Evolutionary conservation across 2,797 vertebrate genomes (phyloP).

Genomic region (Pseudomugil gertrudae): DNA sequence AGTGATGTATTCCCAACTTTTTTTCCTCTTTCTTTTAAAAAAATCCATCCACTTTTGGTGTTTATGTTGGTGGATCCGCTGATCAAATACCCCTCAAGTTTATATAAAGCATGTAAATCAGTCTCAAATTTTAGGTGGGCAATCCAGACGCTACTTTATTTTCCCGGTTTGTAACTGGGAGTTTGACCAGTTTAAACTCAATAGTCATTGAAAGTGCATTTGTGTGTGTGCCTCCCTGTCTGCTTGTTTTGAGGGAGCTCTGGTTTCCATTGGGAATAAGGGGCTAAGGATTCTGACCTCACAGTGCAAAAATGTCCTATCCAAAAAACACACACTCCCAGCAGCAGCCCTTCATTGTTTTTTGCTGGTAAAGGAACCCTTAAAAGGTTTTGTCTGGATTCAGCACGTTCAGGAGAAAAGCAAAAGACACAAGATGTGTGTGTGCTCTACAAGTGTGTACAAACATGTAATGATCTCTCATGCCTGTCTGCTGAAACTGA

Average conservation of each 20-base stretch:
- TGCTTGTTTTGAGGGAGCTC: constrained; percentile 48
- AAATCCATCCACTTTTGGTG: not conserved
- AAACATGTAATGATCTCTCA: constrained; percentile 3
- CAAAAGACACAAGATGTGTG: constrained; percentile 7
- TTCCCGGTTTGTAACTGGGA: constrained; percentile 16
- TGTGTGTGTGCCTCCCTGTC: constrained; percentile 27
- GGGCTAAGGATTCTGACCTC: constrained; percentile 72
- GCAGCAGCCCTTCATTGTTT: constrained; percentile 41
- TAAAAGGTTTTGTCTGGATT: constrained; percentile 16
- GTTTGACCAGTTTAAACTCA: constrained; percentile 32
- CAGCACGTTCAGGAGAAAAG: constrained; percentile 9
- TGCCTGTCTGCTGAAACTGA: constrained; percentile 31
- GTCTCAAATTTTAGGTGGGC: constrained; percentile 2
- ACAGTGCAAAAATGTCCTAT: constrained; percentile 71
- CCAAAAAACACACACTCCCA: constrained; percentile 65
- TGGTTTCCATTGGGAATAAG: constrained; percentile 63
- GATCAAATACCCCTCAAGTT: constrained; percentile 27
- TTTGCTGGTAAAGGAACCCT: constrained; percentile 44
- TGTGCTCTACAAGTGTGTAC: constrained; percentile 1
- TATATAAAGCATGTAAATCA: not conserved
- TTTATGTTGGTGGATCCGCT: constrained; percentile 5
- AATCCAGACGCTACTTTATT: constrained; percentile 3
- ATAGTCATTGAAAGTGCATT: constrained; percentile 26
- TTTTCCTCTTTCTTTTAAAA: not conserved
- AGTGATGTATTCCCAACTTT: constrained; percentile 13